Conservation (phyloP, 2,888 invertebrate species). For the Cerastis leucographa region DNA sequence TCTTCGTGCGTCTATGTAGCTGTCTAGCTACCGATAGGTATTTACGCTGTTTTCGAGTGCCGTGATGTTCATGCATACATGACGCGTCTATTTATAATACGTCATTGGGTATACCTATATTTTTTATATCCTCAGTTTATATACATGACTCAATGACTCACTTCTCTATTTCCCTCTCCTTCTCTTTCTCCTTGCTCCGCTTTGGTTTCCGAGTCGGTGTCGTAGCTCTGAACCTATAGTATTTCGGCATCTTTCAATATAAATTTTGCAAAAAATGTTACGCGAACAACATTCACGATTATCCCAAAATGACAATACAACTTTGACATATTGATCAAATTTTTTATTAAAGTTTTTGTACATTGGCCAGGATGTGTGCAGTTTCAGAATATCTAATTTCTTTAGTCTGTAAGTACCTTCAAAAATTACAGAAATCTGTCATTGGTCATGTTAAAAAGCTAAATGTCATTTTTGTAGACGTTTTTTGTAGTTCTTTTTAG, state of each 20-base stretch:
- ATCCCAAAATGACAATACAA: slow-evolving; percentile 72
- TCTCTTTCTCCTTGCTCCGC: slow-evolving; percentile 77
- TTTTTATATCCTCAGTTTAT: too few species aligned
- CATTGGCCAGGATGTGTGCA: slow-evolving; percentile 32
- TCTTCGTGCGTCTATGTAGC: too few species aligned
- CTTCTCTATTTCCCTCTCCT: slow-evolving; percentile 76
- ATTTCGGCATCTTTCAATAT: slow-evolving; percentile 85
- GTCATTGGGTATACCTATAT: too few species aligned
- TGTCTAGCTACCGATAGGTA: too few species aligned
- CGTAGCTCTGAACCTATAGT: slow-evolving; percentile 85
- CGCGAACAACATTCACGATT: slow-evolving; percentile 56
- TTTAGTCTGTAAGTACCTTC: not conserved
- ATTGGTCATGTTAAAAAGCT: not conserved
- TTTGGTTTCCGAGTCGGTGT: slow-evolving; percentile 81
- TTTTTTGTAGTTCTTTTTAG: slow-evolving; percentile 20
- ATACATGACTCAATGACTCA: slow-evolving; percentile 62
- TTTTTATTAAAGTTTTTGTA: slow-evolving; percentile 28
- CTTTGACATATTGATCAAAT: slow-evolving; percentile 41
- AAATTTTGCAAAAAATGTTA: slow-evolving; percentile 80
- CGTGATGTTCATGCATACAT: too few species aligned
- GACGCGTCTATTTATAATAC: too few species aligned
- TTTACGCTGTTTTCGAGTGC: too few species aligned
- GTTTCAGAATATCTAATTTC: not conserved
- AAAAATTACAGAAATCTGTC: slow-evolving; percentile 13
- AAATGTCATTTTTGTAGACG: slow-evolving; percentile 37